These are phyloP conservation scores for Bombus confusus DNA, from an alignment of 1,140 invertebrate species.

Conservation along the genomic window DNA sequence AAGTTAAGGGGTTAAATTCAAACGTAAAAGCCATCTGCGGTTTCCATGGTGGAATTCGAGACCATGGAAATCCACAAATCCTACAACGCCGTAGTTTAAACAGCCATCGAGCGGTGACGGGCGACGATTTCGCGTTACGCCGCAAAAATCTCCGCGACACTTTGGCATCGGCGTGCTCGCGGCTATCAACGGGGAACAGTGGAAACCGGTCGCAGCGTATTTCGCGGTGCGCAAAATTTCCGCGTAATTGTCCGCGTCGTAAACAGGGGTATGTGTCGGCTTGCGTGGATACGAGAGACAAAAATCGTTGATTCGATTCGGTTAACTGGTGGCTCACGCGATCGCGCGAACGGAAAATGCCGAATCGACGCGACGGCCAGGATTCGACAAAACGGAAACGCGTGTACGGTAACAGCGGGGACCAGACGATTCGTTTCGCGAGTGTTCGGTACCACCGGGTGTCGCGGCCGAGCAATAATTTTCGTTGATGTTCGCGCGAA, in stretches of 20 bases:
- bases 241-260: slow-evolving; percentile 42
- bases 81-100: slow-evolving; percentile 1
- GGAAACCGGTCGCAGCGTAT: slow-evolving; percentile 14
- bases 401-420: not conserved
- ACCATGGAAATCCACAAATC: not conserved
- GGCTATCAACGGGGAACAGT: not conserved
- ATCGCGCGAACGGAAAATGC: slow-evolving; percentile 22
- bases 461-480: slow-evolving; percentile 29
- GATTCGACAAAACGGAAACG: slow-evolving; percentile 11
- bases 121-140: not conserved
- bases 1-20: too few relatives aligned
- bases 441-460: not conserved
- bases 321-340: not conserved
- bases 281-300: not conserved
- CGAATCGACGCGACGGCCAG: slow-evolving; percentile 11
- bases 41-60: not conserved
- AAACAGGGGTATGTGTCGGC: slow-evolving; percentile 21
- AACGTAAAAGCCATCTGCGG: not conserved
- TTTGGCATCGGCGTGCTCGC: not conserved
- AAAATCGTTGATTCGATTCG: slow-evolving; percentile 49
- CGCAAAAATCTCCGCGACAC: slow-evolving; percentile 4
- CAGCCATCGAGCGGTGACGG: too few relatives aligned
- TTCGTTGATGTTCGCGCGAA: slow-evolving; percentile 39
- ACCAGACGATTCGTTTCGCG: not conserved
- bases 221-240: slow-evolving; percentile 36